Evolutionary conservation across 2,113 vertebrate species (phyloP).

Genomic region (Podarcis muralis): DNA sequence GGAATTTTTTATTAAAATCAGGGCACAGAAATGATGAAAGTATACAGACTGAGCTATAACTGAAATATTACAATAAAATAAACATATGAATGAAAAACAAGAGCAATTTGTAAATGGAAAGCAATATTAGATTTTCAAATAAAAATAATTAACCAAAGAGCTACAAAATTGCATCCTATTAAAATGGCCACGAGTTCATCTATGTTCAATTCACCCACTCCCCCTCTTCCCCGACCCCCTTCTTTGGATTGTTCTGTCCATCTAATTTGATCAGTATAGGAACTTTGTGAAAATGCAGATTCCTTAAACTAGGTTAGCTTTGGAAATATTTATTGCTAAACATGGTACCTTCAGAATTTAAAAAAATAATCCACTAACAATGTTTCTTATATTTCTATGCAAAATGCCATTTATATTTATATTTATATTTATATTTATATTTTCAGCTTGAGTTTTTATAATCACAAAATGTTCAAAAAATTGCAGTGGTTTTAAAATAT

Average conservation of each 20-base stretch:
- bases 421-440: not conserved
- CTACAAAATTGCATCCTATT: too few relatives aligned
- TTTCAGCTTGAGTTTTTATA: not conserved
- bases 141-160: too few relatives aligned
- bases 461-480: not conserved
- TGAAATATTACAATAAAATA: too few relatives aligned
- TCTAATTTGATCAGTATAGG: not conserved
- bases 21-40: too few relatives aligned
- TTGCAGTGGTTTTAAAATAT: not conserved
- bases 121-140: too few relatives aligned
- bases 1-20: too few relatives aligned
- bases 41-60: too few relatives aligned
- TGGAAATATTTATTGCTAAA: not conserved
- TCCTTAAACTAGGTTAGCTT: constrained; percentile 46
- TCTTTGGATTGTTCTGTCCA: not conserved
- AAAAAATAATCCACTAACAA: not conserved
- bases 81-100: too few relatives aligned
- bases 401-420: not conserved
- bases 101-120: too few relatives aligned
- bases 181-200: too few relatives aligned
- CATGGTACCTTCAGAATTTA: not conserved
- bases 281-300: not conserved
- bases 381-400: not conserved
- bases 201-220: too few relatives aligned
- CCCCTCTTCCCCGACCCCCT: too few relatives aligned